phyloP scores from a whole-genome alignment of 2,888 invertebrate genomes.

The Masnerella sp. region DNA sequence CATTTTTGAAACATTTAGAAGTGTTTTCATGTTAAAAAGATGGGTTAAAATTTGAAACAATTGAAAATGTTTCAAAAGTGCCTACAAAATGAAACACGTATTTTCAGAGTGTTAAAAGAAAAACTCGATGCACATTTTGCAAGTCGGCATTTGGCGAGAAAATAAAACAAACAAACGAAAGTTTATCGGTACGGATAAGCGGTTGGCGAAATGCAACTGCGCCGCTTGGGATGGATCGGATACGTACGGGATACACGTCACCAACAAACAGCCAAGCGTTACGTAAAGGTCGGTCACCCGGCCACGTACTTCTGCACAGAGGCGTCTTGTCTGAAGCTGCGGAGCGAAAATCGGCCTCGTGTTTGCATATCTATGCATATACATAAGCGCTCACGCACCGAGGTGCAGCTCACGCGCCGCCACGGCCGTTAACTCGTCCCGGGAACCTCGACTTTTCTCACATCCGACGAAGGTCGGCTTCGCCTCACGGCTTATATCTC shows the following conservation, averaged over 20 bases:
- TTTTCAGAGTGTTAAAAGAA: too few species aligned
- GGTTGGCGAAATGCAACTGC: constrained; percentile 52
- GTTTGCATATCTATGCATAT: constrained; percentile 39
- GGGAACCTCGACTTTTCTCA: constrained; percentile 52
- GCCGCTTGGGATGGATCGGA: constrained; percentile 63
- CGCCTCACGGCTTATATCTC: constrained; percentile 32
- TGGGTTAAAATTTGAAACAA: too few species aligned
- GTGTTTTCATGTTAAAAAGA: too few species aligned
- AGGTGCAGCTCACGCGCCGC: constrained; percentile 22
- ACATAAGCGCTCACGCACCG: constrained; percentile 32
- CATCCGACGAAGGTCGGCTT: constrained; percentile 58
- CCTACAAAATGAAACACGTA: too few species aligned
- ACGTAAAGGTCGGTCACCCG: constrained; percentile 78
- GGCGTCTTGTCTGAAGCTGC: constrained; percentile 61
- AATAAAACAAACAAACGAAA: constrained; percentile 13
- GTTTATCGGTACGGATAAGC: constrained; percentile 39
- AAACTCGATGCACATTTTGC: too few species aligned
- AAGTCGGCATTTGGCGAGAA: too few species aligned
- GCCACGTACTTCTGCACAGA: constrained; percentile 66
- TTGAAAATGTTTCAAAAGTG: too few species aligned
- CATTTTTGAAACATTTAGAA: too few species aligned
- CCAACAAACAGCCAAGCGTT: constrained; percentile 72
- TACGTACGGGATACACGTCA: constrained; percentile 68
- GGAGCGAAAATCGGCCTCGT: constrained; percentile 42
- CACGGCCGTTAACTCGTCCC: constrained; percentile 56